Evolutionary conservation across 2,113 vertebrate genomes (phyloP).

Genomic region (Apus apus): DNA sequence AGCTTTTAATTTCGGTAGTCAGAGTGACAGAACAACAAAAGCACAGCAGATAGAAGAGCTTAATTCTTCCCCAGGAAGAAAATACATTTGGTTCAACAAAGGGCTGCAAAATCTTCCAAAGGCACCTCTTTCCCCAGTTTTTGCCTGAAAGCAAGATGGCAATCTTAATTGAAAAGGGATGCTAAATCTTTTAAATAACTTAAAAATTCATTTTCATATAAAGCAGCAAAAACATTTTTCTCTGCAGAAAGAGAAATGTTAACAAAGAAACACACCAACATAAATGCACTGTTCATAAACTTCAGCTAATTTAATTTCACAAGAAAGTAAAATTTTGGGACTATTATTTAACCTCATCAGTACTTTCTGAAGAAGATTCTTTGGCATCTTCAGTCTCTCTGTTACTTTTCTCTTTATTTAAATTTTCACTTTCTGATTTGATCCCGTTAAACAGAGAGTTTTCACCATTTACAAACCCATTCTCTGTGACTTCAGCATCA

Average conservation of each 20-base stretch:
- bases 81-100: conserved; percentile 42
- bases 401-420: conserved; percentile 66
- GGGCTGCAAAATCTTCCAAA: conserved; percentile 50
- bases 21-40: conserved; percentile 60
- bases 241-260: conserved; percentile 77
- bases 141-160: conserved; percentile 78
- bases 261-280: conserved; percentile 76
- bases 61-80: conserved; percentile 71
- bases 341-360: conserved; percentile 56
- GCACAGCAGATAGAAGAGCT: conserved; percentile 52
- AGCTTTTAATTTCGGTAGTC: conserved; percentile 48
- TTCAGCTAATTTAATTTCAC: conserved; percentile 73
- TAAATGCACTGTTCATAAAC: conserved; percentile 66
- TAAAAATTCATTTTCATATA: conserved; percentile 80
- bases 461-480: conserved; percentile 82
- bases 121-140: conserved; percentile 44
- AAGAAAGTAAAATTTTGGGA: conserved; percentile 74
- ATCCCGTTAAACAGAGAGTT: conserved; percentile 78
- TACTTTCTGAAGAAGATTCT: conserved; percentile 78
- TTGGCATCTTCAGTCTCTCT: conserved; percentile 80
- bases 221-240: conserved; percentile 84
- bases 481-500: conserved; percentile 72
- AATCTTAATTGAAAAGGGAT: conserved; percentile 79
- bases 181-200: conserved; percentile 81
- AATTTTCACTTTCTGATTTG: conserved; percentile 63